Conservation (phyloP, 2,888 invertebrate genomes). For the Lithophane leautieri region DNA sequence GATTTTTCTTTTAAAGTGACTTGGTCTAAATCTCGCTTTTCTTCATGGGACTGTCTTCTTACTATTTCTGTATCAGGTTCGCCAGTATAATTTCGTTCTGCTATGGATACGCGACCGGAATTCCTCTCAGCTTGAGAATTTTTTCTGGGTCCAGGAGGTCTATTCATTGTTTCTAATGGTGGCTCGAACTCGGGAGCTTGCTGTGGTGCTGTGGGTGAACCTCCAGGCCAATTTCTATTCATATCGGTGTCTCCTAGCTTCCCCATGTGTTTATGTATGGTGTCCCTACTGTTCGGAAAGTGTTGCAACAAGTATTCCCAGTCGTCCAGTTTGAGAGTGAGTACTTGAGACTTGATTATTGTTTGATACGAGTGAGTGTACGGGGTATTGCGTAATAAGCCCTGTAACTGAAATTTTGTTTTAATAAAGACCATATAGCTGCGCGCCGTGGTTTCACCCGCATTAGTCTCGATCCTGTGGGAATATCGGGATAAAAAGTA, state of each 20-base stretch:
- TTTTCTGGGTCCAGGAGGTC: background rate
- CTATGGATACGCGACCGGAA: background rate
- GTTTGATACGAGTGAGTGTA: conserved; percentile 79
- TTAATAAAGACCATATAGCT: background rate
- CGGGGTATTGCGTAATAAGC: conserved; percentile 74
- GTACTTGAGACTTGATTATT: conserved; percentile 76
- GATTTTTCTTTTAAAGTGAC: background rate
- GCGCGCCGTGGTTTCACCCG: too few species aligned
- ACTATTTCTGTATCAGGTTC: background rate
- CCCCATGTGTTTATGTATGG: conserved; percentile 71
- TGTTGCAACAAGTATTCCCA: conserved; percentile 81
- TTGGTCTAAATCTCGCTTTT: background rate
- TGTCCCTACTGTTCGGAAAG: conserved; percentile 76
- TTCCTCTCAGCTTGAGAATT: conserved; percentile 1
- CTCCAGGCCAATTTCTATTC: conserved; percentile 54
- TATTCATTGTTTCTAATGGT: conserved; percentile 6
- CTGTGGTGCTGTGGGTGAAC: background rate
- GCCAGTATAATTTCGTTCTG: background rate
- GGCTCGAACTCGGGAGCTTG: background rate
- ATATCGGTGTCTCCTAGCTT: conserved; percentile 28
- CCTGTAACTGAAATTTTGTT: conserved; percentile 76
- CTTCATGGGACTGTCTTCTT: background rate
- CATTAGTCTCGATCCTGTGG: too few species aligned
- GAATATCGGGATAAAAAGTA: too few species aligned
- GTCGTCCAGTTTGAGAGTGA: conserved; percentile 77